Base-by-base conservation (phyloP, 2,113 vertebrate genomes). In the Bothrops jararaca region DNA sequence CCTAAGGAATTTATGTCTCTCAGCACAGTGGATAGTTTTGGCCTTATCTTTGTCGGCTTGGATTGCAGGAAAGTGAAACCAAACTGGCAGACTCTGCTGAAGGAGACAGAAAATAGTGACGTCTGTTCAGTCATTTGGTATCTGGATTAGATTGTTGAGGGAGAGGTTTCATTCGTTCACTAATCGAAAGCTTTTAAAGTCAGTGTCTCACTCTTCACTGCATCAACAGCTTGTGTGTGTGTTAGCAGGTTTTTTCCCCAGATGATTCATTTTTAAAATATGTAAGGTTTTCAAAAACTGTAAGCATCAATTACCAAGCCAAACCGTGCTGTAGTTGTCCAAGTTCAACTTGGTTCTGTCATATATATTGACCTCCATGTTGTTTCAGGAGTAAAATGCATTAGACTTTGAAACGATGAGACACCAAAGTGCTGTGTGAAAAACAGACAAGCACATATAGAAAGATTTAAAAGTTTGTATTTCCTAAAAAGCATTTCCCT, bases 31-130 rank as follows among this genome's bases (percentile, higher is more conserved):
- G 3, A 48, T 48, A 29, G 50, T 34, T 56, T 39, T 12, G 4
- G 60, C 24, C 60, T 80, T 89, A 89, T 89, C 87, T 12, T 56
- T 48, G 10, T 22, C n/a, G 26, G 91, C 22, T 42, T 74, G 34
- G 26, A 22, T 74, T 89, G 64, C 52, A 69, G 91, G 91, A 85
- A 92, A 92, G 91, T 56, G 91, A 92, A 92, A 89, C 64, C 48
- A 10, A 52, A 15, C 45, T 45, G 45, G 45, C 45, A 52, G 42
- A 50, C n/a, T 91, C 56, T 53, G 12, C 86, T 22, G 45, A n/a
- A 12, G 3, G 74, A 24, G 45, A 24, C 26, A 52, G 50, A 39
- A 92, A 74, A 53, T 50, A 39, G 7, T 60, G 91, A 53, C 10
- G 91, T 80, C 64, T 34, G 29, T 2, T 29, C n/a, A 74, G 26